These are phyloP conservation scores for Gila robusta DNA, from an alignment of 2,797 vertebrate genomes.

Conservation along the genomic window DNA sequence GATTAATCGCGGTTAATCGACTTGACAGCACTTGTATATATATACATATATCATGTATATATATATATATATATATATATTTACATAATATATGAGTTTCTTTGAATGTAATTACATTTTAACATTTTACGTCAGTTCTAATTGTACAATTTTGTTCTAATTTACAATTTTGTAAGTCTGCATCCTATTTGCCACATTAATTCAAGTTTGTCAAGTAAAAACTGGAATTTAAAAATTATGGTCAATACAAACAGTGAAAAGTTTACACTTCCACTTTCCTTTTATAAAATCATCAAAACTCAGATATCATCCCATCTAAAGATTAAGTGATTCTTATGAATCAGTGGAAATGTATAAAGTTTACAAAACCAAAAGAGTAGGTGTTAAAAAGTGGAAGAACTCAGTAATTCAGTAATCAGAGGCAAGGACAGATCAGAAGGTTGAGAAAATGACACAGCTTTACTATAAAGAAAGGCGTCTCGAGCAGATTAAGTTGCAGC, in stretches of 20 bases:
- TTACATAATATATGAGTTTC: neutral
- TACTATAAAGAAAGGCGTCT: constrained; percentile 83
- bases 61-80: too few relatives aligned
- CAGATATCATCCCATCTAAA: neutral
- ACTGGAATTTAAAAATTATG: neutral
- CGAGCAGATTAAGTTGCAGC: constrained; percentile 81
- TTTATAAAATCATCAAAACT: neutral
- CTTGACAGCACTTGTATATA: too few relatives aligned
- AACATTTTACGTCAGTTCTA: neutral
- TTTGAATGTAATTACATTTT: neutral
- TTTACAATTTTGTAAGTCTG: neutral
- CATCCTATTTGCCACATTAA: neutral
- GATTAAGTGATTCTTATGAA: neutral
- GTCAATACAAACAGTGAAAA: neutral
- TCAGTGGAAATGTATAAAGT: neutral
- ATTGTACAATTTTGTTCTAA: too few relatives aligned
- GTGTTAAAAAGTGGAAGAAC: neutral
- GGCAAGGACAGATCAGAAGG: constrained; percentile 51
- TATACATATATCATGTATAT: too few relatives aligned
- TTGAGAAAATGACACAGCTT: constrained; percentile 85
- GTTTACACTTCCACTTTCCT: neutral
- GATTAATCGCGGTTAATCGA: too few relatives aligned
- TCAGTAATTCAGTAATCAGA: constrained; percentile 46
- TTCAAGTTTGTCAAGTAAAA: neutral
- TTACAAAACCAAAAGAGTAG: neutral